phyloP scores from a whole-genome alignment of 2,888 invertebrate genomes.

The Argyra leucocephala region DNA sequence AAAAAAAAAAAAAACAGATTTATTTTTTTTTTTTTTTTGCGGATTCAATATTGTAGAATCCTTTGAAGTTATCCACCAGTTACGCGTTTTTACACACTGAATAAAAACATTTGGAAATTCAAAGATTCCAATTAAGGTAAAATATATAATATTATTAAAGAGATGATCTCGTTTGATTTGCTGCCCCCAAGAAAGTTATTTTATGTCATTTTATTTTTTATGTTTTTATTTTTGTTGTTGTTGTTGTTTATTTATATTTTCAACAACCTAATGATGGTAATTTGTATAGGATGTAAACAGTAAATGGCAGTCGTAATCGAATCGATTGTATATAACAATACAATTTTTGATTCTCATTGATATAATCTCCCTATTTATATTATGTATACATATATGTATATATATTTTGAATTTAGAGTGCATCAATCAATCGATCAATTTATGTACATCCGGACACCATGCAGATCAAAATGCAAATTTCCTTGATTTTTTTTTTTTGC shows the following conservation, averaged over 20 bases:
- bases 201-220: no score
- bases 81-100: slow-evolving; percentile 3
- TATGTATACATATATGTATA: not conserved
- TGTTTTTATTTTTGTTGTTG: no score
- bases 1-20: no score
- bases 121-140: not conserved
- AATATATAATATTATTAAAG: not conserved
- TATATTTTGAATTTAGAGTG: slow-evolving; percentile 13
- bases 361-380: no score
- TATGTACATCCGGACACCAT: slow-evolving; percentile 40
- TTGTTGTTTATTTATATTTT: not conserved
- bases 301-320: not conserved
- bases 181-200: slow-evolving; percentile 6
- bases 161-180: slow-evolving; percentile 4
- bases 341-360: not conserved
- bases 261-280: not conserved
- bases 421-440: slow-evolving; percentile 39
- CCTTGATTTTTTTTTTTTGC: not conserved
- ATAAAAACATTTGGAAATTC: slow-evolving; percentile 1
- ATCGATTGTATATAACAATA: not conserved
- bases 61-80: slow-evolving; percentile 6
- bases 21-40: not conserved
- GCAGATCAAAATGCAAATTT: slow-evolving; percentile 27
- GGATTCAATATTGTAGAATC: not conserved
- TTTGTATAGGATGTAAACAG: not conserved